Evolutionary conservation across 2,113 vertebrate genomes (phyloP).

Genomic region (Oncorhynchus tshawytscha): DNA sequence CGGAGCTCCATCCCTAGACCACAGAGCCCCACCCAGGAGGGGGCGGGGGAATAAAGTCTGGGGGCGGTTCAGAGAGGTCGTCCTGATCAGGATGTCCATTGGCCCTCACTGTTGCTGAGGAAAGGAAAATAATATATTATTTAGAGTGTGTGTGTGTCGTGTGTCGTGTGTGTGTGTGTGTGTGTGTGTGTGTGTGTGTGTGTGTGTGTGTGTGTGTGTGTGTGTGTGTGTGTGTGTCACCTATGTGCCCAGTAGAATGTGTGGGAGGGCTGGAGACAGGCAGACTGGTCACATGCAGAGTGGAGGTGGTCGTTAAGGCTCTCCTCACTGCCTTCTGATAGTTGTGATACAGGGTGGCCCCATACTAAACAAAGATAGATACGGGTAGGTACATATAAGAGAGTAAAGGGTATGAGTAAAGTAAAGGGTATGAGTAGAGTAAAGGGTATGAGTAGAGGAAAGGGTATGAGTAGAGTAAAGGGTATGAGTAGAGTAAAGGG

Average conservation of each 20-base stretch:
- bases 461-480: too few relatives aligned
- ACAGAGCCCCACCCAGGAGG: conserved; percentile 51
- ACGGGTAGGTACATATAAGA: background rate
- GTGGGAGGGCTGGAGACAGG: background rate
- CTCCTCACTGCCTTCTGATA: conserved; percentile 51
- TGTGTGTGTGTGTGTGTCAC: conserved; percentile 3
- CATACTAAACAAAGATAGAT: conserved; percentile 50
- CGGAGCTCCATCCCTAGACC: too few relatives aligned
- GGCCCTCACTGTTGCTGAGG: conserved; percentile 11
- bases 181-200: too few relatives aligned
- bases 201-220: too few relatives aligned
- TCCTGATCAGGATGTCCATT: background rate
- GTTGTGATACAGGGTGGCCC: conserved; percentile 46
- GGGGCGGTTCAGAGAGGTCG: conserved; percentile 65
- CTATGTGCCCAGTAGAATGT: conserved; percentile 5
- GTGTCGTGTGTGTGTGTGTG: too few relatives aligned
- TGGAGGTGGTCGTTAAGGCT: conserved; percentile 51
- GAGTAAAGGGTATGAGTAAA: too few relatives aligned
- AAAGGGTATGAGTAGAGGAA: too few relatives aligned
- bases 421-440: too few relatives aligned
- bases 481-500: too few relatives aligned
- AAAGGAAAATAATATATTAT: background rate
- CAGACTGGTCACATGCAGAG: background rate
- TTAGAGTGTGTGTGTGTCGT: too few relatives aligned
- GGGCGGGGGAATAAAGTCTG: conserved; percentile 70